Base-by-base conservation (phyloP, 2,888 invertebrate genomes). In the Ferdinandea cuprea region DNA sequence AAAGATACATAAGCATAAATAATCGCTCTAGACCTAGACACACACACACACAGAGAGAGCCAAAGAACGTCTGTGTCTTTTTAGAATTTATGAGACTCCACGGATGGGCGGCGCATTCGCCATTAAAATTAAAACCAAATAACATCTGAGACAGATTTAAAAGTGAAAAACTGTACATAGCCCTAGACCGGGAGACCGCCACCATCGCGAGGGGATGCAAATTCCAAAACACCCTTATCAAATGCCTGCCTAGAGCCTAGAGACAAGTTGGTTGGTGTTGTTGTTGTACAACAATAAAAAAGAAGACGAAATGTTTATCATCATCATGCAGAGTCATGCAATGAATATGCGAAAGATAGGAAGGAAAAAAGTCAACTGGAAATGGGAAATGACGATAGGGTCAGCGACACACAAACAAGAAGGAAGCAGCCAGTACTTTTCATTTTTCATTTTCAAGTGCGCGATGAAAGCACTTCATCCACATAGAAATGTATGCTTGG, bases 121-220 rank as follows among this genome's bases (percentile, higher is more conserved):
- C 78, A 83, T 83, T 83, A 78, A 83, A 83, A 83, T 83, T 83
- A 83, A 83, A 83, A 83, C 73, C 78, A 58, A 78, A 68, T 78
- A 83, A 78, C 83, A 83, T 83, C 83, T 78, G 78, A 78, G 83
- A 48, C 72, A 73, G 61, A 72, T 72, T 72, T 59, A 56, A 66
- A 56, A 44, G 61, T 17, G 54, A 66, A 44, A 65, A 71, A 68
- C 32, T 58, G 32, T 59, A 9, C 5, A n/a, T n/a, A 15, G 25
- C 35, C 3, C 11, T 44, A 44, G 44, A 44, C 19, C n/a, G n/a
- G n/a, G n/a, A n/a, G 8, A 42, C 17, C 17, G 3, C 3, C 19
- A 5, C 5, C 17, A 17, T 2, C 7, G 1, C 3, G 37, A 50
- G 8, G 11, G 63, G 42, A 15, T 56, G 48, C n/a, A 58, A 44